Base-by-base conservation (phyloP, 2,113 vertebrate genomes). In the Amia ocellicauda region DNA sequence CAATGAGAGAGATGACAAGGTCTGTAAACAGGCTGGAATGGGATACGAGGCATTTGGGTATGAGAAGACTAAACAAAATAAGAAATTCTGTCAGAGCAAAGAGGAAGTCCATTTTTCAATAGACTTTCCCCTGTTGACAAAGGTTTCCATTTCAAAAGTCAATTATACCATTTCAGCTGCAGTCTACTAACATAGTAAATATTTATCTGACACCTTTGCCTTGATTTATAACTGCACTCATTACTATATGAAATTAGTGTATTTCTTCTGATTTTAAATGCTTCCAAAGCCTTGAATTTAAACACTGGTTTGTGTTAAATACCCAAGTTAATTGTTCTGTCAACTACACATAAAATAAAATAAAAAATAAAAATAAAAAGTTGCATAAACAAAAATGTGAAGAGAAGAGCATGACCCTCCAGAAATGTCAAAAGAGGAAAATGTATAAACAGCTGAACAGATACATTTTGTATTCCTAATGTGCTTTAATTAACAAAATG, bases 201-300 rank as follows among this genome's bases (percentile, higher is more conserved):
- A 74, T 65, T 78, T 80, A 85, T 83, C 75, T 78, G 80, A 75
- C 75, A 76, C 77, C 69, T 78, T 78, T 73, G 76, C 60, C 68
- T 71, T 72, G 83, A 84, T 85, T 86, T 84, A 88, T 85, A 83
- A 82, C 69, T 72, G 74, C 80, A n/a, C 83, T 83, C 81, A 85
- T 85, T 84, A 85, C 75, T 80, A 70, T 69, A 54, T 3, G 57
- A 80, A 36, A 36, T 36, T 36, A 36, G 11, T 36, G 31, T 7
- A 36, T 36, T 36, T 36, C 31, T 36, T 7, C 31, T 7, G 11
- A 36, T 36, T 5, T 36, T 5, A 11, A 36, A 36, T 11, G 11
- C 31, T 11, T 7, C 31, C 11, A 11, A 36, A 36, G 31, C 11
- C 31, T 36, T 36, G 11, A 36, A 36, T 36, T 5, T 36, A 36